phyloP scores from a whole-genome alignment of 2,888 invertebrate species.

The Athetis lepigone region DNA sequence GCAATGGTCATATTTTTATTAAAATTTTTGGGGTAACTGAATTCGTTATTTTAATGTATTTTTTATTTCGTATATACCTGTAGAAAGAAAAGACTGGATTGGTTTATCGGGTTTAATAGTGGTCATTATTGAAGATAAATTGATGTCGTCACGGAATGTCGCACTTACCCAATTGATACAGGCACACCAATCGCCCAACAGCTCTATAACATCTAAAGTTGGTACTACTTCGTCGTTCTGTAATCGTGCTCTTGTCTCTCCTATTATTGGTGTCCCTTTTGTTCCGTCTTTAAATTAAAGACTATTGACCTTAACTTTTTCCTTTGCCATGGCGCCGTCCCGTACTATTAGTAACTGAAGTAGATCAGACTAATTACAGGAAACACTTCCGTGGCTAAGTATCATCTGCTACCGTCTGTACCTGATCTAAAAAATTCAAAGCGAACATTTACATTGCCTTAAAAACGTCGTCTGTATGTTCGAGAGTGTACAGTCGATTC shows the following conservation, averaged over 20 bases:
- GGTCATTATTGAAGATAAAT: too few species aligned
- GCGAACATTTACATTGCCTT: constrained; percentile 45
- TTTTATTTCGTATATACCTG: neutral
- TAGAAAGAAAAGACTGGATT: too few species aligned
- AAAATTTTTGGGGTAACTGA: constrained; percentile 9
- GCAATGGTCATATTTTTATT: constrained; percentile 25
- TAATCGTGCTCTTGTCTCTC: constrained; percentile 80
- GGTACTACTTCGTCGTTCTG: constrained; percentile 74
- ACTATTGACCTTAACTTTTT: constrained; percentile 83
- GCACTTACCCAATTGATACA: constrained; percentile 29
- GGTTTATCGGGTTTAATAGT: too few species aligned
- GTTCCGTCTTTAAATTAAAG: constrained; percentile 85
- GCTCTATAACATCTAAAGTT: constrained; percentile 69
- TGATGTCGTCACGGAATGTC: too few species aligned
- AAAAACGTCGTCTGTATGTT: constrained; percentile 22
- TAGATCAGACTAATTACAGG: constrained; percentile 69
- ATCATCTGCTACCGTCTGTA: constrained; percentile 52
- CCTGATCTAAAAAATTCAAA: constrained; percentile 39
- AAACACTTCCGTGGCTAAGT: constrained; percentile 61
- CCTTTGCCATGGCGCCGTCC: constrained; percentile 67
- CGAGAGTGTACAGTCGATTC: constrained; percentile 34
- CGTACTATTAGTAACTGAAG: constrained; percentile 75
- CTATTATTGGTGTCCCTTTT: constrained; percentile 85
- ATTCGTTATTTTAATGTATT: constrained; percentile 11
- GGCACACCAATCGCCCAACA: constrained; percentile 41